A percentile compares a stretch with the other conserved stretches of the same genome.
Evolutionary conservation across 1,140 invertebrate species (phyloP).

Genomic region (Polyergus mexicanus): DNA sequence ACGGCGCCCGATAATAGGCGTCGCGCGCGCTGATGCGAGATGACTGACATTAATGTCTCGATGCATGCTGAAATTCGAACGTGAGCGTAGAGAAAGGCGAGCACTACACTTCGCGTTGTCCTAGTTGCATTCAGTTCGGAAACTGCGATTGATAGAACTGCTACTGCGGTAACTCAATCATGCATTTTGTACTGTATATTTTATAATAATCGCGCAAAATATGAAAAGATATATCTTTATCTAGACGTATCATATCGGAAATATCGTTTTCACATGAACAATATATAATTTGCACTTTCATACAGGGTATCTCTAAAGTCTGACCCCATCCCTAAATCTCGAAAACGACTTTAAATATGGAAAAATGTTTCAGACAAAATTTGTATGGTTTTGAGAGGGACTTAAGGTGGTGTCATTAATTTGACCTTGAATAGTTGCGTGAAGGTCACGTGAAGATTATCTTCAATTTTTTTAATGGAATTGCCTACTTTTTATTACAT

Average conservation of each 20-base stretch:
- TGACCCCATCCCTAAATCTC: too few relatives aligned
- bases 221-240: background rate
- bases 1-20: slow-evolving; percentile 8
- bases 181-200: background rate
- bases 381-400: too few relatives aligned
- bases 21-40: background rate
- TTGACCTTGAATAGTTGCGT: too few relatives aligned
- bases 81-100: background rate
- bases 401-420: too few relatives aligned
- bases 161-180: slow-evolving; percentile 11
- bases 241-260: background rate
- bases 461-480: too few relatives aligned
- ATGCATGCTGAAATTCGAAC: slow-evolving; percentile 34
- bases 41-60: slow-evolving; percentile 31
- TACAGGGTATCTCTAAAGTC: too few relatives aligned
- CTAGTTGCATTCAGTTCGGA: slow-evolving; percentile 26
- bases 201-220: background rate
- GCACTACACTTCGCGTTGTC: slow-evolving; percentile 4
- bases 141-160: background rate
- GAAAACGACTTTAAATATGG: too few relatives aligned
- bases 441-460: too few relatives aligned
- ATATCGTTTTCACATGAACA: background rate
- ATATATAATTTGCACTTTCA: background rate
- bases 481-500: too few relatives aligned
- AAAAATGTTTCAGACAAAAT: too few relatives aligned